Base-by-base conservation (phyloP, 2,113 vertebrate species). In the Plotosus lineatus region DNA sequence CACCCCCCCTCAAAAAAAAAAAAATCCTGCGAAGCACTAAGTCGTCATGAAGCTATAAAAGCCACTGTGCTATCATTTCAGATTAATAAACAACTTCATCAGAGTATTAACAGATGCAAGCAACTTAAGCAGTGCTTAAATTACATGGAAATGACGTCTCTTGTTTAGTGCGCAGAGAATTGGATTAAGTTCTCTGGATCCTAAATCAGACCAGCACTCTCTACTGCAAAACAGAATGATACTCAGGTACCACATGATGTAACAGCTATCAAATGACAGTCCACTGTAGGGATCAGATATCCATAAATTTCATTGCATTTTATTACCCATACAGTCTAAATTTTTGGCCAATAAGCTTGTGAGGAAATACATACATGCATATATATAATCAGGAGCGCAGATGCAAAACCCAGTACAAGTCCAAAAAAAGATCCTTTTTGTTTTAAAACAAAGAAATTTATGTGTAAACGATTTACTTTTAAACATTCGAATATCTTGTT, bases 281-380 rank as follows among this genome's bases (percentile, higher is more conserved):
- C 50, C 51, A 46, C 55, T 58, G 60, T 44, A 61, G 53, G 51
- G 76, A 68, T 76, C 81, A 68, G 50, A 78, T 82, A 38, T 77
- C 53, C 44, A 42, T 65, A 31, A 42, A 48, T 63, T 53, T 38
- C 66, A 56, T 79, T 83, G 81, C 83, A 81, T 82, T 40, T 40
- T 71, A 84, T 88, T 82, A 69, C 73, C 82, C 56, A 89, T 87
- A 84, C 83, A 77, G 75, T 82, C 68, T 85, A 82, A 82, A 85
- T 88, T 80, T 58, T 58, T 1, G n/a, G 17, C 61, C 0, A 0
- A 33, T 82, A 71, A 88, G 83, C 58, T 75, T 1, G 0, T 60
- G 40, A 42, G 46, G 40, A 15, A 38, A n/a, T n/a, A n/a, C n/a
- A n/a, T n/a, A n/a, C n/a, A n/a, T n/a, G n/a, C n/a, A n/a, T n/a